phyloP scores from a whole-genome alignment of 2,888 invertebrate species.

The Ischnura elegans region DNA sequence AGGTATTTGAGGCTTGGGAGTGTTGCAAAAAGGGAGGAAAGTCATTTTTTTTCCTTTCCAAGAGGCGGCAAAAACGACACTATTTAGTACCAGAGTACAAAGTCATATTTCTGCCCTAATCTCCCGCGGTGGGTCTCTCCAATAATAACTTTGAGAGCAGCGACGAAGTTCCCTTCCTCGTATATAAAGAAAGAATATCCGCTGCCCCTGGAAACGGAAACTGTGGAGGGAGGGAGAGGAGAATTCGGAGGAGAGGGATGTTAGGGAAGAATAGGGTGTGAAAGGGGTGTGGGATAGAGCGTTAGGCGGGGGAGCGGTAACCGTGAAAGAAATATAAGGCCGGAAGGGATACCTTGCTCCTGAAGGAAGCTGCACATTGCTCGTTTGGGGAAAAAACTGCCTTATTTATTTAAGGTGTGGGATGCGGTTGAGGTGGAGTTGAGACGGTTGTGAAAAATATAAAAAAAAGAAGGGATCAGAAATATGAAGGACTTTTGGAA shows the following conservation, averaged over 20 bases:
- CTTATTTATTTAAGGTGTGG: conserved; percentile 60
- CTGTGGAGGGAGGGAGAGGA: neutral
- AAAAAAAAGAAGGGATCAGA: neutral
- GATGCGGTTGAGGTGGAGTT: neutral
- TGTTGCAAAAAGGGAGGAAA: no score
- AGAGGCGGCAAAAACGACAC: no score
- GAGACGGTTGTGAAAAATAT: neutral
- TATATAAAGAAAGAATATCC: neutral
- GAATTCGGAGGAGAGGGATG: neutral
- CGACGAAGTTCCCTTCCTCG: neutral
- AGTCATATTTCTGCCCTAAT: conserved; percentile 15
- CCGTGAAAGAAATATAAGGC: conserved; percentile 64
- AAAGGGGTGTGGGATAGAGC: no score
- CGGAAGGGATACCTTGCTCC: neutral
- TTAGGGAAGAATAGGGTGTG: neutral
- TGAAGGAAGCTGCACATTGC: neutral
- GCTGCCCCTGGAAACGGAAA: conserved; percentile 1
- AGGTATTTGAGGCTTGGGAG: neutral
- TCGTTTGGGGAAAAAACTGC: conserved; percentile 40
- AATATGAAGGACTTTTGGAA: conserved; percentile 48
- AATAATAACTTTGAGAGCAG: conserved; percentile 6
- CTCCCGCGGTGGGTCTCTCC: neutral
- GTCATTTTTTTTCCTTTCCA: neutral
- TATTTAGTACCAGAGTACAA: no score
- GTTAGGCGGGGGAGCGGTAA: neutral